Evolutionary conservation across 1,140 invertebrate species (phyloP).

Genomic region (Tetramorium parvispinum): DNA sequence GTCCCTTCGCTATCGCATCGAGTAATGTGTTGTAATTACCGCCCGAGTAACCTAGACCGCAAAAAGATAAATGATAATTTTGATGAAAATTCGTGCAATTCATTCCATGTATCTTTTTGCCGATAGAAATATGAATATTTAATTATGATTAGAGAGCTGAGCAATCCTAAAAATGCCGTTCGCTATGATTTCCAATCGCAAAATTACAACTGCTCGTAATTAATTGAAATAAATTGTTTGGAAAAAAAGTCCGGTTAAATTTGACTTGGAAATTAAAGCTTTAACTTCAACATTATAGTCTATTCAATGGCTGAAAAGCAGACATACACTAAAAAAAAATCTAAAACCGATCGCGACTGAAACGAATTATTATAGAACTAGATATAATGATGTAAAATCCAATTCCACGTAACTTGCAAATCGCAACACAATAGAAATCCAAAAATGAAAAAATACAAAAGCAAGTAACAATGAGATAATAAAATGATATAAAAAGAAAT

Average conservation of each 20-base stretch:
- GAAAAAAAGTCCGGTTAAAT: constrained; percentile 6
- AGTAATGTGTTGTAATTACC: constrained; percentile 73
- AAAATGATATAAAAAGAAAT: background rate
- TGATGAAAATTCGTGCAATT: constrained; percentile 38
- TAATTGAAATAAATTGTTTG: background rate
- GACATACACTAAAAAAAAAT: background rate
- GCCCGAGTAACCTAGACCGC: constrained; percentile 34
- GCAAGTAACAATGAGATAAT: background rate
- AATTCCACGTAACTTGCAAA: background rate
- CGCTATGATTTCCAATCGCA: background rate
- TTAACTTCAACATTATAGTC: background rate
- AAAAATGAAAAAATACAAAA: background rate
- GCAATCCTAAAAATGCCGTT: background rate
- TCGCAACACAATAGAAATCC: background rate
- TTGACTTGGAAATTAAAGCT: background rate
- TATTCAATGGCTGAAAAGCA: background rate
- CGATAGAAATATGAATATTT: constrained; percentile 37
- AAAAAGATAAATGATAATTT: constrained; percentile 63
- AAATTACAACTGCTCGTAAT: constrained; percentile 38
- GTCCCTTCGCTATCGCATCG: constrained; percentile 43
- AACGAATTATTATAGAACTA: background rate
- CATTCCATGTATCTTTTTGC: constrained; percentile 9
- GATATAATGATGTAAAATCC: background rate
- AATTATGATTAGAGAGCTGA: constrained; percentile 59
- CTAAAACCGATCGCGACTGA: background rate